Conservation (phyloP, 2,113 vertebrate genomes). For the Dicaeum eximium region DNA sequence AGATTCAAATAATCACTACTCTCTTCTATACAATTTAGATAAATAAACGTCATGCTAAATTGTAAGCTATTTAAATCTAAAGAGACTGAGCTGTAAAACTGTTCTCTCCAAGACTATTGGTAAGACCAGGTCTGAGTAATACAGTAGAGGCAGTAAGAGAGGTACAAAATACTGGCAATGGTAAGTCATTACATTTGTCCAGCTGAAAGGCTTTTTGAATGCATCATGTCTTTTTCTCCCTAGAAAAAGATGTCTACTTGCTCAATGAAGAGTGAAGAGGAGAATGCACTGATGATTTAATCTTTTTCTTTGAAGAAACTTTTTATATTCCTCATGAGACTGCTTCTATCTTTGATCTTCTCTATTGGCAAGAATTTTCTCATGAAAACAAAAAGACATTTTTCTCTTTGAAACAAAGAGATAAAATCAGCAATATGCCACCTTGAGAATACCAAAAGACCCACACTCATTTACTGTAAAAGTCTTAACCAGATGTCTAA, state of each 20-base stretch:
- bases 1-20: background rate
- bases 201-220: background rate
- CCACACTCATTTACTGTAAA: background rate
- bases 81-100: background rate
- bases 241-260: background rate
- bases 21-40: background rate
- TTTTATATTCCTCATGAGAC: background rate
- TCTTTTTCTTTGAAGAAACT: background rate
- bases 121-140: background rate
- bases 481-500: background rate
- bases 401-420: background rate
- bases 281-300: background rate
- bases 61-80: background rate
- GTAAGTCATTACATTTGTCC: background rate
- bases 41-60: background rate
- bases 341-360: background rate
- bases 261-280: background rate
- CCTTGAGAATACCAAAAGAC: background rate
- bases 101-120: background rate
- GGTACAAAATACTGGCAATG: background rate
- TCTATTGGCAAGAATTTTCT: background rate
- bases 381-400: background rate
- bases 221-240: background rate
- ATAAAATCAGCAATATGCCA: background rate
- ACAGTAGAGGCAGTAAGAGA: background rate